These are phyloP conservation scores for Melanargia galathea DNA, from an alignment of 2,888 invertebrate species.

Conservation along the genomic window DNA sequence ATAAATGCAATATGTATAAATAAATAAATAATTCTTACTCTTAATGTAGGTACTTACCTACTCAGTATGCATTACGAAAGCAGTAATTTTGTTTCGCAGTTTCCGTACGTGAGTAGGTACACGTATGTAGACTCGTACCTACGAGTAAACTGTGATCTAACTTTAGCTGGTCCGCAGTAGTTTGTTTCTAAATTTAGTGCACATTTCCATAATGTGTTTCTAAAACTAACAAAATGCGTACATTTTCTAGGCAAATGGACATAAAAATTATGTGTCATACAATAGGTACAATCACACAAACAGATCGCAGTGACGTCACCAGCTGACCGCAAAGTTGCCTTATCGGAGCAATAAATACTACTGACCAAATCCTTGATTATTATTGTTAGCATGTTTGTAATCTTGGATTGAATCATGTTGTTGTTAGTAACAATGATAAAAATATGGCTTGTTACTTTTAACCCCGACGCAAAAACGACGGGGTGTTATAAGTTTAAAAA, in stretches of 20 bases:
- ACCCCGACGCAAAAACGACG: too few species aligned
- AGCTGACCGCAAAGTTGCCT: background rate
- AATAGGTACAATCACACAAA: too few species aligned
- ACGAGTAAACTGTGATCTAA: background rate
- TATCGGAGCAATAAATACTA: conserved; percentile 5
- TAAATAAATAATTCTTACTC: too few species aligned
- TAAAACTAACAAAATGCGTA: background rate
- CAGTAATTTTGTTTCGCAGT: background rate
- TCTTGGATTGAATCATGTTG: background rate
- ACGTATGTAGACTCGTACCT: too few species aligned
- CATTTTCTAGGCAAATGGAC: background rate
- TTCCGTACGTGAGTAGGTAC: too few species aligned
- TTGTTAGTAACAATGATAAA: too few species aligned
- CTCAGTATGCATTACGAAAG: background rate
- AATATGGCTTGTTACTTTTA: too few species aligned
- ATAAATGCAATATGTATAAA: too few species aligned
- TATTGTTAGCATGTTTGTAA: background rate
- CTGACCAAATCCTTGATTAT: conserved; percentile 2
- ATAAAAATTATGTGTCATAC: background rate
- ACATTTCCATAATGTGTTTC: background rate
- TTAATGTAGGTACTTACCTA: too few species aligned
- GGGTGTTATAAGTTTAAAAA: too few species aligned
- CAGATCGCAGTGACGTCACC: background rate
- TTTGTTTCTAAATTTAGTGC: background rate
- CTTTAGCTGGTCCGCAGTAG: background rate